These are phyloP conservation scores for cat (Felis catus) DNA, from an alignment of 2,113 vertebrate species.

Conservation along the genomic window DNA sequence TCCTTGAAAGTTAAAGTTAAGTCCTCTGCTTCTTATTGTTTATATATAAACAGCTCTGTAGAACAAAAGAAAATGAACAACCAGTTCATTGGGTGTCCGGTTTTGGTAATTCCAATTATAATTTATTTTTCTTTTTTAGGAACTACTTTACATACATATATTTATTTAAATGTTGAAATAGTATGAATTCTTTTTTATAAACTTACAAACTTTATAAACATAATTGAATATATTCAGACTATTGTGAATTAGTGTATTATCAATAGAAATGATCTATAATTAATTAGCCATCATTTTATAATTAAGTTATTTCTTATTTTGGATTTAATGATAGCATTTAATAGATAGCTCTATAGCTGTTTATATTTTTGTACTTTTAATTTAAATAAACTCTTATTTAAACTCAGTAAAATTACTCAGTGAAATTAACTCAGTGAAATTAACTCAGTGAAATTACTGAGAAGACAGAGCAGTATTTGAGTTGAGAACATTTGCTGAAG, in stretches of 20 bases:
- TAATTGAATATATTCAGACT: background rate
- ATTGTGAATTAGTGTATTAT: background rate
- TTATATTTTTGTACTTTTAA: background rate
- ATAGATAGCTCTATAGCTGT: background rate
- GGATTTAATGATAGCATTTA: background rate
- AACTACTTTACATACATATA: background rate
- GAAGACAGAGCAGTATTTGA: background rate
- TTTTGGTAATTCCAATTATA: background rate
- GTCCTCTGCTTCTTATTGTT: background rate
- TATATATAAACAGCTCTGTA: background rate
- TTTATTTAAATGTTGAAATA: background rate
- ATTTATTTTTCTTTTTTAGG: background rate
- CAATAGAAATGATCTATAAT: background rate
- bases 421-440: too few species aligned
- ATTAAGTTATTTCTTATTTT: background rate
- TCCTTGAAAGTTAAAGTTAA: background rate
- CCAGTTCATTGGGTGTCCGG: too few species aligned
- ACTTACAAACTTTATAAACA: background rate
- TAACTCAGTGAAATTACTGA: too few species aligned
- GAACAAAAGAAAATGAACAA: background rate
- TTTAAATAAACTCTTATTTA: background rate
- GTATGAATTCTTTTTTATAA: background rate
- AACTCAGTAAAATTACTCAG: too few species aligned
- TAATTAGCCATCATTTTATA: background rate
- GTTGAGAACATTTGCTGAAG: background rate